A percentile compares a stretch with the other conserved stretches of the same genome.
These are phyloP conservation scores for Hystrix cristata DNA, from an alignment of 2,113 vertebrate genomes.

Conservation along the genomic window DNA sequence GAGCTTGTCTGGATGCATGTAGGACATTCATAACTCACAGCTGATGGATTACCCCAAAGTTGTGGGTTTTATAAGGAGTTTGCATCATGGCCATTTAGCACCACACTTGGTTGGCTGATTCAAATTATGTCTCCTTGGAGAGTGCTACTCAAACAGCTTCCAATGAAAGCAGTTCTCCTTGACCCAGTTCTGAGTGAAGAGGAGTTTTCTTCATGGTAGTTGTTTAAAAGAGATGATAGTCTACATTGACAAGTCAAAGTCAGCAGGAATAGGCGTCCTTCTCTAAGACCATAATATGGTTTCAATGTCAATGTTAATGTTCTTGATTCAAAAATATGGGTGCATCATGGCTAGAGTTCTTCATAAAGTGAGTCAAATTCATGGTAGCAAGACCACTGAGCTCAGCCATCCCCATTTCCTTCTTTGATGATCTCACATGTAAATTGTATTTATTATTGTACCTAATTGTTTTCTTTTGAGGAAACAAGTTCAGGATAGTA, in stretches of 20 bases:
- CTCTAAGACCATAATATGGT: not conserved
- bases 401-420: not conserved
- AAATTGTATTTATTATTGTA: not conserved
- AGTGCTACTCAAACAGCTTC: not conserved
- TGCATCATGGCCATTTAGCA: not conserved
- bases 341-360: not conserved
- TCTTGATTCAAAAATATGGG: not conserved
- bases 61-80: not conserved
- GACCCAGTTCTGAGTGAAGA: not conserved
- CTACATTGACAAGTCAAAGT: not conserved
- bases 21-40: not conserved
- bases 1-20: not conserved
- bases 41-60: not conserved
- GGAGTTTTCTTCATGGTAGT: not conserved
- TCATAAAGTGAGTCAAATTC: not conserved
- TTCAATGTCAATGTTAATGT: not conserved
- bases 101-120: not conserved
- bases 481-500: not conserved
- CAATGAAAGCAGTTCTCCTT: not conserved
- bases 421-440: not conserved
- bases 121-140: constrained; percentile 11
- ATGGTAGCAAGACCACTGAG: not conserved
- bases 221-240: not conserved
- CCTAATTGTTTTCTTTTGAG: not conserved
- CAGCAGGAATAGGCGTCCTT: not conserved